Conservation (phyloP, 2,888 invertebrate genomes). For the Thecocarcelia acutangulata region DNA sequence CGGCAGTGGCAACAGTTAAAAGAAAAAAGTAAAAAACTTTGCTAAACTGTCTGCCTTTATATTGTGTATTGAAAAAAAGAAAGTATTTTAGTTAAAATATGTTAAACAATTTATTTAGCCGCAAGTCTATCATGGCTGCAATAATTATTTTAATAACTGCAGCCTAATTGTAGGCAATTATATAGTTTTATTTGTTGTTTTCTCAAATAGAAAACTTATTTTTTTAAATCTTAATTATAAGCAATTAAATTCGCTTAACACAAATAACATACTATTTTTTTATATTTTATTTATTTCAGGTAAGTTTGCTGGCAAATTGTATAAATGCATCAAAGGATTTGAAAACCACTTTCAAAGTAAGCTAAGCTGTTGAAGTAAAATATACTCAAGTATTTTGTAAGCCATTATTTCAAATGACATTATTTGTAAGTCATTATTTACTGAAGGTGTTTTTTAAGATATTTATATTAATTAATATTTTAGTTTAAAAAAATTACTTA, state of each 20-base stretch:
- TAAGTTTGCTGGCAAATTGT: slow-evolving; percentile 10
- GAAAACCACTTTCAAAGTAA: slow-evolving; percentile 11
- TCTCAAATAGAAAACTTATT: neutral
- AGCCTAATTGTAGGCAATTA: slow-evolving; percentile 38
- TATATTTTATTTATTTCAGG: slow-evolving; percentile 26
- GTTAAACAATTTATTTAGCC: neutral
- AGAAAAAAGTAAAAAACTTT: too few species aligned
- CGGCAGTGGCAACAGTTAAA: too few species aligned
- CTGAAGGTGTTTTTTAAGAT: too few species aligned
- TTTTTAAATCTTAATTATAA: too few species aligned
- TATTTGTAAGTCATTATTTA: too few species aligned
- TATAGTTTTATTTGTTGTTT: slow-evolving; percentile 6
- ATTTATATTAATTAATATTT: too few species aligned
- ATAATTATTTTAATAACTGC: slow-evolving; percentile 1
- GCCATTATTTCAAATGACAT: too few species aligned
- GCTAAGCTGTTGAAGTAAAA: slow-evolving; percentile 1
- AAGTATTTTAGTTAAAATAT: too few species aligned
- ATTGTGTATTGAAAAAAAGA: too few species aligned
- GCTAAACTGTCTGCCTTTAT: too few species aligned
- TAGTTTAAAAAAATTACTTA: too few species aligned
- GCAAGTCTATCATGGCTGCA: neutral
- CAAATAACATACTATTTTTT: neutral
- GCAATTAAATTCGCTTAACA: neutral
- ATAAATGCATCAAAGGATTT: neutral
- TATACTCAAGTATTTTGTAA: too few species aligned